A percentile compares a stretch with the other conserved stretches of the same genome.
These are phyloP conservation scores for Agonopterix alstromeriana DNA, from an alignment of 2,888 invertebrate genomes.

Conservation along the genomic window DNA sequence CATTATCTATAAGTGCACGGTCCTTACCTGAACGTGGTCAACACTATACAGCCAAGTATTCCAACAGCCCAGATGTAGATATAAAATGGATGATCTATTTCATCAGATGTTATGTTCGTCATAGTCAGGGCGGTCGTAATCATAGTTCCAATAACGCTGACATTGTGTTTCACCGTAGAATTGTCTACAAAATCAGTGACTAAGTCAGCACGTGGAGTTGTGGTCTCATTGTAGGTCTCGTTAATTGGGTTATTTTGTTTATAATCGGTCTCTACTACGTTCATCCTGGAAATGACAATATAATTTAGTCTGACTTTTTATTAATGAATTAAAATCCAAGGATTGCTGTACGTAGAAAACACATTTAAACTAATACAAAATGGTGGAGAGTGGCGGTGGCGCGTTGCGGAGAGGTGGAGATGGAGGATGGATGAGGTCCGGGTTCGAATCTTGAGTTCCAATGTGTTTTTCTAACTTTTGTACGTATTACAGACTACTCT, in stretches of 20 bases:
- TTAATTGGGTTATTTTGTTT: slow-evolving; percentile 5
- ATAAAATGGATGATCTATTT: slow-evolving; percentile 44
- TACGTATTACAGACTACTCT: too few species aligned
- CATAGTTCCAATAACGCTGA: slow-evolving; percentile 43
- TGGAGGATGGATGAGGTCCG: too few species aligned
- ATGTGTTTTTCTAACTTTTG: too few species aligned
- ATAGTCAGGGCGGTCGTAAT: slow-evolving; percentile 39
- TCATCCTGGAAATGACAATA: slow-evolving; percentile 51
- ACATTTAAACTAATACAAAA: too few species aligned
- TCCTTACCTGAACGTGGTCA: slow-evolving; percentile 72
- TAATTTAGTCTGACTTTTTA: too few species aligned
- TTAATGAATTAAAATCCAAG: too few species aligned
- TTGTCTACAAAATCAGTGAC: background rate
- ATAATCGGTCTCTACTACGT: slow-evolving; percentile 39
- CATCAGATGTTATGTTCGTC: slow-evolving; percentile 31
- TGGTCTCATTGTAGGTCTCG: slow-evolving; percentile 6
- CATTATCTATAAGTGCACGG: too few species aligned
- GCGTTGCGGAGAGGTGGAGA: too few species aligned
- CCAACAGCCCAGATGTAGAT: slow-evolving; percentile 78
- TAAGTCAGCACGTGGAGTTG: slow-evolving; percentile 5
- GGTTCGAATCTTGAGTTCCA: too few species aligned
- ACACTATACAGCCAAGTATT: slow-evolving; percentile 75
- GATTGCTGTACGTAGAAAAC: too few species aligned
- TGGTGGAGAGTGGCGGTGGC: too few species aligned
- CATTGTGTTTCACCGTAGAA: slow-evolving; percentile 19